Evolutionary conservation across 2,888 invertebrate genomes (phyloP), one percentile per base, ranked within the genome.

Genomic region (Deilephila elpenor): DNA sequence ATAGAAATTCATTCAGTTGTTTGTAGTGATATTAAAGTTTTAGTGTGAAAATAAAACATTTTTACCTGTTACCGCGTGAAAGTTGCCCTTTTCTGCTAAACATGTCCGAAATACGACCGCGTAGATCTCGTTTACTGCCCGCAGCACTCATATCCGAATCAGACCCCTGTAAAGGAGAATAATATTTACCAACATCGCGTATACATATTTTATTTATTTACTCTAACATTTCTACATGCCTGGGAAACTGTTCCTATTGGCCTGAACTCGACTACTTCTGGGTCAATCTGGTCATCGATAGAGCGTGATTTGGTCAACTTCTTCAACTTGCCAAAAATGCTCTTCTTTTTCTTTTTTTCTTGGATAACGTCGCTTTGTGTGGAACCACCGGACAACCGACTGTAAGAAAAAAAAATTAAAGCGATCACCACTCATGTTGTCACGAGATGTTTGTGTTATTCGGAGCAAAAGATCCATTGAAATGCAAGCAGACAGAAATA

Each of bases 281-380:
- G 83, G 61, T 93, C 93, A 7, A 88, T 91, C 78, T 95, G 96
- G 85, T 97, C 97, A 84, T 98, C 97, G 73, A 97, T 96, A 78
- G 97, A 97, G 70, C 97, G 96, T 1, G 98, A 97, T 90, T 98
- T 98, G 3, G 98, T 98, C 72, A 98, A 91, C 86, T 97, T 97
- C 84, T 97, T 97, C 78, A 98, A 90, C 93, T 98, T 98, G 25
- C 97, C 97, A 86, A 98, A 97, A 56, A 98, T 91, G 71, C 98
- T 96, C 89, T 97, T 97, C 92, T 97, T 97, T 91, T 97, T 96
- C 91, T 97, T 97, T 87, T 97, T 98, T 74, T 97, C 96, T 53
- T 97, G 96, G 74, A 97, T 89, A 78, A 96, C 95, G 84, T 98
- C 98, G 88, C 98, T 98, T 89, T 98, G 97, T 0, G 97, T 97